A percentile compares a stretch with the other conserved stretches of the same genome.
Evolutionary conservation across 2,113 vertebrate species (phyloP).

Genomic region (Scophthalmus maximus): DNA sequence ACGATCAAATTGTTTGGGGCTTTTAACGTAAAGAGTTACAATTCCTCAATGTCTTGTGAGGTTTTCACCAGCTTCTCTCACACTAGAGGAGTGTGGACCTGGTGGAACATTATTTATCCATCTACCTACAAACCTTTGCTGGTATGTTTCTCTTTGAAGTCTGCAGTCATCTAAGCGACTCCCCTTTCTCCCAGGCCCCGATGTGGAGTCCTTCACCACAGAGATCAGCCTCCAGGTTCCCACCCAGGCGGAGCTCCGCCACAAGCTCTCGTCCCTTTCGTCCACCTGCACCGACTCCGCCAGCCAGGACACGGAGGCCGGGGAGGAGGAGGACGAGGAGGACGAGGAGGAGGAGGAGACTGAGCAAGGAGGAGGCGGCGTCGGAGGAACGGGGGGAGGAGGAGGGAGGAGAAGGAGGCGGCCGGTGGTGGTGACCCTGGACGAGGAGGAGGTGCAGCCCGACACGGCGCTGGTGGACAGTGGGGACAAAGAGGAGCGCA

Average conservation of each 20-base stretch:
- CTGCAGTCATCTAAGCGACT: neutral
- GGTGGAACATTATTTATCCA: neutral
- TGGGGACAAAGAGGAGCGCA: constrained; percentile 32
- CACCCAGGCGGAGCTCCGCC: constrained; percentile 81
- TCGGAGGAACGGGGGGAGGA: constrained; percentile 33
- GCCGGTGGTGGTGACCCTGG: constrained; percentile 84
- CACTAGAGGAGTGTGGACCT: too few species aligned
- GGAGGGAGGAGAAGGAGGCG: constrained; percentile 71
- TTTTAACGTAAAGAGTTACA: too few species aligned
- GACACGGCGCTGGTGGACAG: constrained; percentile 83
- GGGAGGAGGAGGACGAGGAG: constrained; percentile 82
- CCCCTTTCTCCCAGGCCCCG: constrained; percentile 79
- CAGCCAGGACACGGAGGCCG: constrained; percentile 84
- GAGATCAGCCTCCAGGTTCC: constrained; percentile 92
- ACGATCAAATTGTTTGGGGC: constrained; percentile 21
- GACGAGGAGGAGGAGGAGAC: constrained; percentile 61
- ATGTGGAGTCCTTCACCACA: constrained; percentile 77
- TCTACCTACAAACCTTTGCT: too few species aligned
- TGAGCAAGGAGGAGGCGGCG: constrained; percentile 63
- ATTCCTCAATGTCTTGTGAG: too few species aligned
- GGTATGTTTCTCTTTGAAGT: too few species aligned
- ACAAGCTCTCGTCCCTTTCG: constrained; percentile 86
- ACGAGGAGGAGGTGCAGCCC: constrained; percentile 89
- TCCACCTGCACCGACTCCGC: constrained; percentile 85
- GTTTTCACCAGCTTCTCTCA: too few species aligned